Base-by-base conservation (phyloP, 2,797 vertebrate species). In the Hapalemur alaotrensis region DNA sequence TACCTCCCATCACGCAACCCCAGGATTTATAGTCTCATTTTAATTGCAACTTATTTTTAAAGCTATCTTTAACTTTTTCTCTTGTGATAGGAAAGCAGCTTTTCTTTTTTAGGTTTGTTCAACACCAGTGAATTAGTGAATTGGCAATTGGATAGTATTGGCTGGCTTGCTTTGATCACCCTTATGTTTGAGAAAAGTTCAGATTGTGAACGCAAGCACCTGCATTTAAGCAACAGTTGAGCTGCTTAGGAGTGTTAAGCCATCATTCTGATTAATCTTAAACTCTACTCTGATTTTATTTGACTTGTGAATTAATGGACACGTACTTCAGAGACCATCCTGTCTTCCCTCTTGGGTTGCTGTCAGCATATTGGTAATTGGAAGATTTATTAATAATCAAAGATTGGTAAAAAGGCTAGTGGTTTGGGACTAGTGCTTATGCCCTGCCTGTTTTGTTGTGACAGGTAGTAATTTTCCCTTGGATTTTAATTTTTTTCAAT, bases 281-380 rank as follows among this genome's bases (percentile, higher is more conserved):
- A 54, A 14, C 43, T 91, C 75, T 73, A 4, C 79, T 93, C 59
- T 96, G 86, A 69, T 81, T 96, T 97, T 72, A 84, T 85, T 97
- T 95, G 65, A 91, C 92, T 96, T 95, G 65, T 87, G 95, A 98
- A 95, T 63, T 43, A 38, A 67, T 97, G 78, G 94, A 86, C 61
- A 86, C 17, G 93, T 82, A 69, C 95, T 90, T 92, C 69, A 79
- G 72, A 95, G 75, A 89, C 78, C 25, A 4, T n/a, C 72, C 96
- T 95, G 48, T 59, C 78, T 94, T 69, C 89, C 67, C 83, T 78
- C 61, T 17, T 92, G 81, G n/a, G 20, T 4, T 59, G 80, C 91
- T 84, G 1, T 89, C 93, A 59, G 50, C 57, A 28, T 81, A 54
- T 84, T 96, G 87, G 57, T 96, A 73, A 89, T 85, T 91, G 83